These are phyloP conservation scores for Pseudotriccus pelzelni DNA, from an alignment of 2,797 vertebrate species.

Conservation along the genomic window DNA sequence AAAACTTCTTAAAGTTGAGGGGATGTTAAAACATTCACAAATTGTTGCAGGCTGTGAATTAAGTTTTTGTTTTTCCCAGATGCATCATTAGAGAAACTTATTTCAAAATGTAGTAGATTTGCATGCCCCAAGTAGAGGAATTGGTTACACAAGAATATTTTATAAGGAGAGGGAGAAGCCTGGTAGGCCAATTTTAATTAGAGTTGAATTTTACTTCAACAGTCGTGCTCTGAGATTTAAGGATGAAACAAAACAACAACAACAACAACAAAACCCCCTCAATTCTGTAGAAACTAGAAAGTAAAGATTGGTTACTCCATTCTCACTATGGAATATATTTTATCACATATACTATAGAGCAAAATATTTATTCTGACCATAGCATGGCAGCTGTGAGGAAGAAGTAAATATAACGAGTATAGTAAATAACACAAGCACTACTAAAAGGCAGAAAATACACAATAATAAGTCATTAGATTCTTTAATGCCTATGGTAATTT, in stretches of 20 bases:
- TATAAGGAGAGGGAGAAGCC: background rate
- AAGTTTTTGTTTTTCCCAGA: slow-evolving; percentile 20
- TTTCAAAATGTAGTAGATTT: slow-evolving; percentile 22
- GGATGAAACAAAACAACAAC: background rate
- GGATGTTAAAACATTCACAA: background rate
- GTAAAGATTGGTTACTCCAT: background rate
- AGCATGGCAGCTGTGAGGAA: background rate
- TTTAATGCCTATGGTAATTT: background rate
- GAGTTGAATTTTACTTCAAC: background rate
- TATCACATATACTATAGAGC: background rate
- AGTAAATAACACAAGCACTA: slow-evolving; percentile 3
- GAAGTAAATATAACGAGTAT: background rate
- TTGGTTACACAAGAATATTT: background rate
- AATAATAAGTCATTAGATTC: background rate
- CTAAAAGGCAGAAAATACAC: background rate
- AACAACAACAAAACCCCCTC: background rate
- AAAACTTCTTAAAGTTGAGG: background rate
- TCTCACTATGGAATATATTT: background rate
- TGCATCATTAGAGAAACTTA: slow-evolving; percentile 22
- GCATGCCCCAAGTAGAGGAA: background rate
- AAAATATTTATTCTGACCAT: slow-evolving; percentile 5
- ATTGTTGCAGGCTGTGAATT: slow-evolving; percentile 4
- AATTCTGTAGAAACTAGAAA: background rate
- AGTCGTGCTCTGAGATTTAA: background rate
- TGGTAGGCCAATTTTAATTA: slow-evolving; percentile 18